These are phyloP conservation scores for Cyclina sinensis DNA, from an alignment of 1,140 invertebrate genomes.

Conservation along the genomic window DNA sequence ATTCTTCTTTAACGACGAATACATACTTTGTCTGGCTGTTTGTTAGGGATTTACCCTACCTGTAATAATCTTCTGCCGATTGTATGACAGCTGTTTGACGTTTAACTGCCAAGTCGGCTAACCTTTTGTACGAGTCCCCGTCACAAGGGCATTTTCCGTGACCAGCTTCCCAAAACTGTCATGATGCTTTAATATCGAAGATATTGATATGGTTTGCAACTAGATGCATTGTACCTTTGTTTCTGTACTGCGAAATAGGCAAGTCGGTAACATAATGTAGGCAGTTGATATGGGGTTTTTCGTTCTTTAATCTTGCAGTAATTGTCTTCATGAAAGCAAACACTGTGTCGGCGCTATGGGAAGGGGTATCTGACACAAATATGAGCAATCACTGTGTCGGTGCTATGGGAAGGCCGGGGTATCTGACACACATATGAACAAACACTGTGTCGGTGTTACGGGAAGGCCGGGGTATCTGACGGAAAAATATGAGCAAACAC, in stretches of 20 bases:
- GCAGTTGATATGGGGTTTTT: not conserved
- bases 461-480: too few relatives aligned
- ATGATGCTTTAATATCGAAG: not conserved
- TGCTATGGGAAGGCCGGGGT: too few relatives aligned
- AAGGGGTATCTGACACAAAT: constrained; percentile 6
- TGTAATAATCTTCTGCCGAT: constrained; percentile 27
- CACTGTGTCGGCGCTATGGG: not conserved
- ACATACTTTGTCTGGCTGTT: not conserved
- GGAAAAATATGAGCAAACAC: too few relatives aligned
- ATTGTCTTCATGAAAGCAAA: not conserved
- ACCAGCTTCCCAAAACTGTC: not conserved
- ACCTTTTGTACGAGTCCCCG: not conserved
- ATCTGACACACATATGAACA: too few relatives aligned
- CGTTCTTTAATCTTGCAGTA: not conserved
- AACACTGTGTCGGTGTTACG: too few relatives aligned
- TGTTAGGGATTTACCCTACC: not conserved
- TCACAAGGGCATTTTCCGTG: constrained; percentile 48
- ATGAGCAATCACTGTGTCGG: too few relatives aligned
- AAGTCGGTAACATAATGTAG: constrained; percentile 65
- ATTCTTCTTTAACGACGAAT: not conserved
- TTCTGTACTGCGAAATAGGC: constrained; percentile 67
- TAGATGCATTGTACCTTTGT: constrained; percentile 57
- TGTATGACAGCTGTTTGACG: constrained; percentile 1
- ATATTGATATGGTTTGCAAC: constrained; percentile 44
- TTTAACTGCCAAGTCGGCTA: constrained; percentile 18